These are phyloP conservation scores for Drosophila limbata DNA, from an alignment of 2,888 invertebrate species.

Conservation along the genomic window DNA sequence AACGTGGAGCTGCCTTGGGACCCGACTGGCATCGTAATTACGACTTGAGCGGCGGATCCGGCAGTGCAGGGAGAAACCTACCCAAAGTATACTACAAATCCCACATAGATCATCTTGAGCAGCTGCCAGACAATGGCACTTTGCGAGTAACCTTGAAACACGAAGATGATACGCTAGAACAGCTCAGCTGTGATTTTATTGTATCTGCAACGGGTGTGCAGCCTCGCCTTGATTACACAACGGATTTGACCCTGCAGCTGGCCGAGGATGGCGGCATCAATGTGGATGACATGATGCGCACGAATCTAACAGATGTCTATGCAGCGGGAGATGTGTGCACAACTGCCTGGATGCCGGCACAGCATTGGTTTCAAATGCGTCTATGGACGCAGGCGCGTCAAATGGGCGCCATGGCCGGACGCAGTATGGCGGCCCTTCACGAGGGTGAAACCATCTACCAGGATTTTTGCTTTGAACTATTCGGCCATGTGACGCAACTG, in stretches of 20 bases:
- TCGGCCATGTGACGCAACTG: constrained; percentile 97
- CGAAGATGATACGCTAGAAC: constrained; percentile 87
- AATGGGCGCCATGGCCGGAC: constrained; percentile 98
- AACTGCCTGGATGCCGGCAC: constrained; percentile 91
- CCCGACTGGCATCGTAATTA: constrained; percentile 97
- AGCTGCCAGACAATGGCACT: constrained; percentile 85
- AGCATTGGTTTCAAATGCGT: constrained; percentile 97
- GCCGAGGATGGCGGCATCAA: constrained; percentile 92
- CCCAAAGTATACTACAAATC: constrained; percentile 88
- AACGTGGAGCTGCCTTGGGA: constrained; percentile 95
- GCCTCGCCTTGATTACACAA: constrained; percentile 88
- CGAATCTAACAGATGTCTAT: constrained; percentile 91
- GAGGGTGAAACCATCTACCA: constrained; percentile 89
- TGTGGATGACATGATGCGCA: constrained; percentile 94
- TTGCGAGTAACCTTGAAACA: constrained; percentile 89
- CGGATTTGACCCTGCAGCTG: constrained; percentile 86
- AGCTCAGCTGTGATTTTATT: constrained; percentile 93
- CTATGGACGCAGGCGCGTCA: constrained; percentile 99
- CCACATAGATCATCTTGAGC: constrained; percentile 85
- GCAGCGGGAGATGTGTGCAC: constrained; percentile 98
- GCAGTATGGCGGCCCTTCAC: constrained; percentile 90
- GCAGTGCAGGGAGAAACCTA: neutral
- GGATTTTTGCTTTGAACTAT: constrained; percentile 99
- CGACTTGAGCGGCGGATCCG: constrained; percentile 84
- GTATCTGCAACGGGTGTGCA: constrained; percentile 98